Evolutionary conservation across 2,888 invertebrate genomes (phyloP).

Genomic region (Baronia brevicornis): DNA sequence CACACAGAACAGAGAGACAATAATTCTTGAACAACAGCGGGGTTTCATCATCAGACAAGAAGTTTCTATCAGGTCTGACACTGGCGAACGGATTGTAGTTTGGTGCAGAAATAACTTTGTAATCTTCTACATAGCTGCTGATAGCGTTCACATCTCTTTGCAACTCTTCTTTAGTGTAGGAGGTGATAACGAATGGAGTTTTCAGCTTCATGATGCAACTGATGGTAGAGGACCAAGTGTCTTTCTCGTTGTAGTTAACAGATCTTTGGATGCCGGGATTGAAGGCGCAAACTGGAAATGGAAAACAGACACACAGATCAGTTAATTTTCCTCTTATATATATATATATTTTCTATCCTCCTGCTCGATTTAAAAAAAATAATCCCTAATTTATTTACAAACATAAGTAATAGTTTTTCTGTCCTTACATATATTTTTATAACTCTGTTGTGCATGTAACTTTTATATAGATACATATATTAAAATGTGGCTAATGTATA

Average conservation of each 20-base stretch:
- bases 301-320: background rate
- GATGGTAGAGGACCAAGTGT: constrained; percentile 81
- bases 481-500: too few species aligned
- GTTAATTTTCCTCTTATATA: background rate
- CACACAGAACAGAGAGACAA: constrained; percentile 73
- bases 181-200: constrained; percentile 78
- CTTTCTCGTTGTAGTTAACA: constrained; percentile 77
- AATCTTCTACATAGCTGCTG: constrained; percentile 54
- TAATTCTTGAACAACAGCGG: constrained; percentile 84
- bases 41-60: constrained; percentile 81
- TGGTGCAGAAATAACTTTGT: constrained; percentile 71
- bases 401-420: too few species aligned
- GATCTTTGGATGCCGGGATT: constrained; percentile 82
- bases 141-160: constrained; percentile 77
- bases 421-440: too few species aligned
- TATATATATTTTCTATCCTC: background rate
- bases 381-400: too few species aligned
- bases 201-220: constrained; percentile 69
- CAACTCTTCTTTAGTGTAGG: constrained; percentile 80
- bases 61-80: constrained; percentile 82
- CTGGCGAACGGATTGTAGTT: constrained; percentile 80
- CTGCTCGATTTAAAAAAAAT: too few species aligned
- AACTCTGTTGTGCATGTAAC: too few species aligned
- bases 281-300: constrained; percentile 78
- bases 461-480: too few species aligned